Evolutionary conservation across 2,888 invertebrate genomes (phyloP), one percentile per base, ranked within the genome.

Genomic region (Formica aserva): DNA sequence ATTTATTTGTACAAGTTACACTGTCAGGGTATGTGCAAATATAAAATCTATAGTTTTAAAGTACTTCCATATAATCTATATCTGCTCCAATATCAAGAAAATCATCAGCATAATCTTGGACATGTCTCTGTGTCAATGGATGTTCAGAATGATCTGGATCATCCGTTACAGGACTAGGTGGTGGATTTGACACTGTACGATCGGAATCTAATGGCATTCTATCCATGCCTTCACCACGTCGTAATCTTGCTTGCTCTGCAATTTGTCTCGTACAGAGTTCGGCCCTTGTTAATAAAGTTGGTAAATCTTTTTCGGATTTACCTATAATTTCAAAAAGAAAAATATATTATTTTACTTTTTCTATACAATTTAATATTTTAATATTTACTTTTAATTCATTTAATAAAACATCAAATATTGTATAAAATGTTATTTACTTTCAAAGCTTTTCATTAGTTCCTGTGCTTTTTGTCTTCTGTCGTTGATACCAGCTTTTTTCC

Each of bases 91-190:
- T 96, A 91, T 97, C 97, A 77, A 97, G 95, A 94, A 96, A 97
- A 93, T 97, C 97, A 77, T 97, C 97, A 77, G 97, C 97, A 78
- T 97, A 97, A 65, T 95, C 86, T 94, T 94, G 92, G 94, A 93
- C 85, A 87, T 92, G 91, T 92, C 95, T 91, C 90, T 94, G 84
- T 92, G 93, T 83, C 87, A 92, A 18, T 87, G 92, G 66, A 87
- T 91, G 85, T 82, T 94, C 94, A 18, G 93, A 88, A 81, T 94
- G 94, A 89, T 95, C 95, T 26, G 94, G 95, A 88, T 97, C 96
- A 94, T 97, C 97, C 0, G 97, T 97, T 48, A 97, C 98, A 0
- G 98, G 98, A 38, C 97, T 98, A 6, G 98, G 98, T 15, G 98
- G 98, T 66, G 98, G 98, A 95, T 98, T 98, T 1, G 96, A 96